Conservation (phyloP, 2,888 invertebrate genomes). For the Dimorphilus gyrociliatus region DNA sequence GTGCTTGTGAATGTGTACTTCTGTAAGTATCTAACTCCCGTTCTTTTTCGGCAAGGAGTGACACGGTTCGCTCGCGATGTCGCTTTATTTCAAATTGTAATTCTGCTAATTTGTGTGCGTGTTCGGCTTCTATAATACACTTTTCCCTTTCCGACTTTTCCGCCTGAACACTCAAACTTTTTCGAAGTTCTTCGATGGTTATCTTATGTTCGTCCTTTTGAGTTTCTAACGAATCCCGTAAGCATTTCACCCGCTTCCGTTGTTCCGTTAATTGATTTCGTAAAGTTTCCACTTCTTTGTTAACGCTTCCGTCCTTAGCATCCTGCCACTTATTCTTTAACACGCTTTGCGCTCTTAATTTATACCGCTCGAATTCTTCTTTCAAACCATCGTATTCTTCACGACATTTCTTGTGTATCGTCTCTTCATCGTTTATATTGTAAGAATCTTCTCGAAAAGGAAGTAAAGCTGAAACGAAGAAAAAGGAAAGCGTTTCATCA, state of each 20-base stretch:
- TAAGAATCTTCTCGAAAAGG: neutral
- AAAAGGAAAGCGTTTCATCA: constrained; percentile 1
- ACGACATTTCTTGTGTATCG: constrained; percentile 42
- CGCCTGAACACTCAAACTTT: constrained; percentile 23
- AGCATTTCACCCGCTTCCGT: constrained; percentile 25
- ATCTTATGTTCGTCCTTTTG: constrained; percentile 3
- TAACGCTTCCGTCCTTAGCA: too few species aligned
- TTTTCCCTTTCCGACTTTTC: constrained; percentile 36
- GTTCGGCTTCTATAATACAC: constrained; percentile 34
- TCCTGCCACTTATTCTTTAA: constrained; percentile 36
- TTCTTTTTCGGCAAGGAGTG: constrained; percentile 63
- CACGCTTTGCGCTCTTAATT: constrained; percentile 39
- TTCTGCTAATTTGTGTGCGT: constrained; percentile 50
- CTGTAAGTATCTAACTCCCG: constrained; percentile 38
- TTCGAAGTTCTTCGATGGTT: constrained; percentile 19
- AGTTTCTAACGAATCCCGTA: constrained; percentile 4
- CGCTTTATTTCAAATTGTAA: constrained; percentile 41
- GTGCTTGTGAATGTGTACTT: too few species aligned
- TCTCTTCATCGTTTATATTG: constrained; percentile 10
- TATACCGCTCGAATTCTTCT: constrained; percentile 52
- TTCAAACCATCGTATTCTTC: constrained; percentile 49
- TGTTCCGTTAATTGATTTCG: constrained; percentile 2
- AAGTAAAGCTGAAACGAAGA: constrained; percentile 1
- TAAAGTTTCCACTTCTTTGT: constrained; percentile 8
- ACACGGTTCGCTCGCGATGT: constrained; percentile 62